Evolutionary conservation across 1,140 invertebrate species (phyloP), one percentile per base, ranked within the genome.

Genomic region (Hermetia illucens): DNA sequence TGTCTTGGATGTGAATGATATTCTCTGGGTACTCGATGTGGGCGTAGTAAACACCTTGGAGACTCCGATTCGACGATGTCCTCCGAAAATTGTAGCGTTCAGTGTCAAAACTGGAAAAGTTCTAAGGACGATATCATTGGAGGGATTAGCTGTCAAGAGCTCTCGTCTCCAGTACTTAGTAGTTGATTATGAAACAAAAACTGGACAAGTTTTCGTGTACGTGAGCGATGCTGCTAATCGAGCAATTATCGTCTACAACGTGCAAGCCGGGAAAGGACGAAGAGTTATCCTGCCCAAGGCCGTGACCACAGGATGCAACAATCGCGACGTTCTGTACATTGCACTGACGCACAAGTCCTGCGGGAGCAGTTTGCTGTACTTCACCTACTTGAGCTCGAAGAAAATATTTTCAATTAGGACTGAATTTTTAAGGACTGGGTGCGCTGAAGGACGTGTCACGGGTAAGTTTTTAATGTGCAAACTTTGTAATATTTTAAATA

Each of bases 181-280:
- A 10, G 65, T 72, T n/a, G 73, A 76, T 31, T 72, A 72, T 44
- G 52, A 52, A 12, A 43, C 50, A 0, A 47, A 49, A 10, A 65
- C 72, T 39, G 69, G 65, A 2, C 53, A 62, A 1, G 56, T 52
- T 35, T 73, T 67, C 40, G 52, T 74, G 9, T 77, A 76, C 45
- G 63, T 78, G 2, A 70, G 68, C 17, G 76, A 79, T 55, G 74
- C 74, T 2, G 71, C 70, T 1, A 64, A 66, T 10, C 54, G 71
- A 13, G 68, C 74, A 0, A 71, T 79, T 18, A 54, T 78, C 8
- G 75, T 77, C 0, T 76, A 70, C 41, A 74, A 79, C 44, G 64
- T 77, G 2, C 62, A 61, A 16, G 64, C 61, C 3, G 62, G 63
- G 45, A 64, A 60, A 10, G 72, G 74, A 5, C 75, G 69, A 39